Evolutionary conservation across 1,140 invertebrate species (phyloP).

Genomic region (Sycophila sp.): DNA sequence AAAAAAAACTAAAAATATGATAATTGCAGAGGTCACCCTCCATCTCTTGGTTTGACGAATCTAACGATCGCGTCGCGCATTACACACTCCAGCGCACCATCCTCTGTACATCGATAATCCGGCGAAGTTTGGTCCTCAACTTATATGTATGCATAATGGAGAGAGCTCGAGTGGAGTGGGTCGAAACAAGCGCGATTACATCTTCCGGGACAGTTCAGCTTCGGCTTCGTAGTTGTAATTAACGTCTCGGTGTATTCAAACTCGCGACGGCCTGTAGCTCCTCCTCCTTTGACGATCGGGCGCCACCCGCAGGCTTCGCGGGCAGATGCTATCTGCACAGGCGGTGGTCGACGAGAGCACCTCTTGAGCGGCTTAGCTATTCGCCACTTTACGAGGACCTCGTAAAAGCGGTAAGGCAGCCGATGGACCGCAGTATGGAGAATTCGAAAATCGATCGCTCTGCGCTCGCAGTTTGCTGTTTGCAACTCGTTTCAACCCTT

Average conservation of each 20-base stretch:
- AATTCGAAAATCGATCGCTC: conserved; percentile 4
- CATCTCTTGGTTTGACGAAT: not conserved
- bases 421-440: too few species aligned
- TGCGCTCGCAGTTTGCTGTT: too few species aligned
- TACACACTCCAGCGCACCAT: not conserved
- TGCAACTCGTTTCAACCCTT: too few species aligned
- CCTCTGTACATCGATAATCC: not conserved
- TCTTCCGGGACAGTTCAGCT: not conserved
- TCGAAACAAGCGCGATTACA: not conserved
- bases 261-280: not conserved
- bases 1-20: too few species aligned
- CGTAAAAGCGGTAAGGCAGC: not conserved
- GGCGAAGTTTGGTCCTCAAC: not conserved
- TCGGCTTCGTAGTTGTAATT: not conserved
- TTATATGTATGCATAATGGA: not conserved
- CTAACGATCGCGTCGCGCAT: not conserved
- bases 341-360: not conserved
- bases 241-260: conserved; percentile 8
- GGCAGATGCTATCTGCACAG: not conserved
- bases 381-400: conserved; percentile 2
- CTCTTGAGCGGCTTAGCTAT: not conserved
- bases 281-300: not conserved
- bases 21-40: too few species aligned
- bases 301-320: not conserved
- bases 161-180: not conserved